Conservation (phyloP, 2,797 vertebrate genomes). For the Melanotaenia trifasciata region DNA sequence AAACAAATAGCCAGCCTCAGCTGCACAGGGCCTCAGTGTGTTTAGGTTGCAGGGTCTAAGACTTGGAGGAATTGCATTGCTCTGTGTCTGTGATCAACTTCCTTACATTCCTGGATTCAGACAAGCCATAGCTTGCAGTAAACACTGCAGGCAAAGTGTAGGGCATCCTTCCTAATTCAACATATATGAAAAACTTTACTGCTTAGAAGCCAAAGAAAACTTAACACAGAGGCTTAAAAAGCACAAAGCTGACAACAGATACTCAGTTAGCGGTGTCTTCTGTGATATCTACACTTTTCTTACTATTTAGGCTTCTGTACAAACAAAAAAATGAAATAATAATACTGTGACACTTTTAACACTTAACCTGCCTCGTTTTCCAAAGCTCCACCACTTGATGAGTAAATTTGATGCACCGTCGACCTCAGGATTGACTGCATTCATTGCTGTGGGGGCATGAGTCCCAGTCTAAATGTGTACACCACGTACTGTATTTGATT, state of each 20-base stretch:
- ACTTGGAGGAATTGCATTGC: slow-evolving; percentile 73
- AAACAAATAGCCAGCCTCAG: slow-evolving; percentile 78
- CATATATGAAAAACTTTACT: slow-evolving; percentile 39
- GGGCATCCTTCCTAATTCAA: slow-evolving; percentile 59
- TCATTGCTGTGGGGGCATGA: no score
- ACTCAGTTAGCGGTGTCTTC: no score
- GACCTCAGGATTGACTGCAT: no score
- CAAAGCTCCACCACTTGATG: slow-evolving; percentile 23
- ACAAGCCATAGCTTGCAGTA: slow-evolving; percentile 73
- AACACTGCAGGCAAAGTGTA: slow-evolving; percentile 55
- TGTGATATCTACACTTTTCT: not conserved
- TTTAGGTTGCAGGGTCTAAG: slow-evolving; percentile 71
- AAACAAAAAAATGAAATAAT: slow-evolving; percentile 23
- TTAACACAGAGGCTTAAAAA: slow-evolving; percentile 8
- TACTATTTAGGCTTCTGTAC: no score
- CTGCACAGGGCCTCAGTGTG: slow-evolving; percentile 82
- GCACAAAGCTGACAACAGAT: not conserved
- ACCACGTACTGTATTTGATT: no score
- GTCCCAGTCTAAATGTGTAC: no score
- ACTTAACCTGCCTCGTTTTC: not conserved
- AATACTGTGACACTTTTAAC: not conserved
- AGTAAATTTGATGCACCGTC: slow-evolving; percentile 2
- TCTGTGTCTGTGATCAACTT: slow-evolving; percentile 70
- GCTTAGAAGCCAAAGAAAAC: slow-evolving; percentile 8
- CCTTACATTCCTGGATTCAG: slow-evolving; percentile 76